Conservation (phyloP, 2,888 invertebrate genomes). For the Andrena flavipes region DNA sequence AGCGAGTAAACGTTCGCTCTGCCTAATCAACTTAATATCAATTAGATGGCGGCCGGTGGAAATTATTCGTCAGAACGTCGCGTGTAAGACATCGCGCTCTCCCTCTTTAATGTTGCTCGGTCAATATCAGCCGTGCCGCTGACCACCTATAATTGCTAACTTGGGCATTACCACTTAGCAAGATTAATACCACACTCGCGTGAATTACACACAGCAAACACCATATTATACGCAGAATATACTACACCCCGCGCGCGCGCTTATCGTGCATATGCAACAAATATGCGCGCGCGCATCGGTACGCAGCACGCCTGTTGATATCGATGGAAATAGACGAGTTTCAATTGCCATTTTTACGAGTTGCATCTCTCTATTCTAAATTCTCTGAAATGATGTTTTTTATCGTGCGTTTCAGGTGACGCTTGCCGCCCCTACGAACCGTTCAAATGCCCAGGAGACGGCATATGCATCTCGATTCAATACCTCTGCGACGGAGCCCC, state of each 20-base stretch:
- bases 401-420: constrained; percentile 85
- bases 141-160: constrained; percentile 32
- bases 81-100: constrained; percentile 22
- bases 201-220: not conserved
- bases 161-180: constrained; percentile 40
- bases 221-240: no score
- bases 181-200: constrained; percentile 12
- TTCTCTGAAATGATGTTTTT: not conserved
- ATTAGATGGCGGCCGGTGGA: constrained; percentile 1
- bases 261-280: not conserved
- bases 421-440: constrained; percentile 98
- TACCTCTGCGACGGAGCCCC: constrained; percentile 97
- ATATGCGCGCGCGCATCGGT: not conserved
- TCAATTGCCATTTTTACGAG: not conserved
- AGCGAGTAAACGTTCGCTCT: not conserved
- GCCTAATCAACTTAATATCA: constrained; percentile 3
- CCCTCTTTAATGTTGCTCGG: constrained; percentile 49
- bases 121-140: constrained; percentile 43
- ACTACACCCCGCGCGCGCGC: not conserved
- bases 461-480: constrained; percentile 97
- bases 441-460: constrained; percentile 97
- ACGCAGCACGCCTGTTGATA: constrained; percentile 1
- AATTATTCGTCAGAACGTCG: constrained; percentile 12
- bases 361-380: not conserved
- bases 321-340: not conserved